Base-by-base conservation (phyloP, 2,888 invertebrate species). In the Spilarctia lutea region DNA sequence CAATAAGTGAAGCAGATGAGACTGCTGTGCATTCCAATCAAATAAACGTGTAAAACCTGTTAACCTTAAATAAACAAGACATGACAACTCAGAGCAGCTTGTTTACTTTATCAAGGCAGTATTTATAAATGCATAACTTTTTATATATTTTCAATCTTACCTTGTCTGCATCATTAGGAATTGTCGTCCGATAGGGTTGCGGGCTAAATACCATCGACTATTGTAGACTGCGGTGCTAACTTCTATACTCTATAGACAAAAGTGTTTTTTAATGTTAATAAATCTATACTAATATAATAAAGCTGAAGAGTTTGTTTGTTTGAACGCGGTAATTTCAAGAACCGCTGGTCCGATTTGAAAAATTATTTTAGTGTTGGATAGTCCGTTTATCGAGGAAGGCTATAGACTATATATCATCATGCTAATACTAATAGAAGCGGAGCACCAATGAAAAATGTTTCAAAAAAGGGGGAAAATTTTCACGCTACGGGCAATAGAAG, bases 211-310 rank as follows among this genome's bases (percentile, higher is more conserved):
- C 92, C 92, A 92, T 7, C 79, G 77, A 27, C 85, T 81, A 45
- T 85, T 89, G 74, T 91, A 92, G 0, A 88, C 85, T 0, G 90
- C 89, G 56, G 81, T 78, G 66, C 88, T 86, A 0, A 92, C 79
- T 33, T 88, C 87, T 45, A 80, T 60, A 69, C 91, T 91, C 91
- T 91, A 82, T 70, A 84, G 66, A n/a, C 35, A n/a, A 45, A 33
- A 1, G 27, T 20, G 2, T 39, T 8, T 66, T 63, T 27, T 10
- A 10, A 35, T 52, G n/a, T 33, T 56, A 18, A 6, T 35, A 33
- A n/a, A 48, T 52, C 24, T n/a, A n/a, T n/a, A n/a, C n/a, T n/a
- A n/a, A n/a, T n/a, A n/a, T n/a, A n/a, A n/a, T n/a, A n/a, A n/a
- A n/a, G n/a, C n/a, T n/a, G n/a, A n/a, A n/a, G n/a, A n/a, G n/a